phyloP scores from a whole-genome alignment of 2,797 vertebrate species.

The Danio aesculapii region DNA sequence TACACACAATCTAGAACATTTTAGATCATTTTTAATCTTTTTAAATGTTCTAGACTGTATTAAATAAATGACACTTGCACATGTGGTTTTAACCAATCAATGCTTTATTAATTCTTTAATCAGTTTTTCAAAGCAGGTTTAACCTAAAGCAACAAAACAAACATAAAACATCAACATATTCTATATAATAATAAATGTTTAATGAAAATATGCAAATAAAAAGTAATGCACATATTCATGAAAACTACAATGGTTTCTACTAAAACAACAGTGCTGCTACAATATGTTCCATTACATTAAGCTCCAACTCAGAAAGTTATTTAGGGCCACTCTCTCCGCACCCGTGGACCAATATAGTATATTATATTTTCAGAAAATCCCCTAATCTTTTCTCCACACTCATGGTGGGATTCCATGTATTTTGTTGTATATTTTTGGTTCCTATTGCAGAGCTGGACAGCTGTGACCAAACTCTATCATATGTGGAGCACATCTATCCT shows the following conservation, averaged over 20 bases:
- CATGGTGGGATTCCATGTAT: constrained; percentile 14
- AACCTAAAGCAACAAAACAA: no score
- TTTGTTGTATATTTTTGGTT: constrained; percentile 54
- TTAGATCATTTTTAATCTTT: neutral
- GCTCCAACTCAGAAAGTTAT: neutral
- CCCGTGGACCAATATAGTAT: constrained; percentile 22
- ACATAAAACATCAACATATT: no score
- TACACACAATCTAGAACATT: neutral
- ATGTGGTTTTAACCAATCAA: no score
- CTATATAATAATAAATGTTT: no score
- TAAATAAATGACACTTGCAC: no score
- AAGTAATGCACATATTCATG: no score
- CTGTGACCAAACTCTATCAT: constrained; percentile 60
- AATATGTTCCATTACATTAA: neutral
- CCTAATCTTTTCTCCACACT: constrained; percentile 26
- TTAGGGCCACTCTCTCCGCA: constrained; percentile 3
- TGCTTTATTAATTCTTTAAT: no score
- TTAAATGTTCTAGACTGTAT: neutral
- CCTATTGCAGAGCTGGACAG: constrained; percentile 49
- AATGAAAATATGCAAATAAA: no score
- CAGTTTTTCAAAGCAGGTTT: no score
- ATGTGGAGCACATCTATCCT: constrained; percentile 52
- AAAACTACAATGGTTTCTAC: no score
- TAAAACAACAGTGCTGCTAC: neutral
- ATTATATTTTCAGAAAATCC: constrained; percentile 32